Evolutionary conservation across 2,113 vertebrate genomes (phyloP).

Genomic region (Protobothrops flavoviridis): DNA sequence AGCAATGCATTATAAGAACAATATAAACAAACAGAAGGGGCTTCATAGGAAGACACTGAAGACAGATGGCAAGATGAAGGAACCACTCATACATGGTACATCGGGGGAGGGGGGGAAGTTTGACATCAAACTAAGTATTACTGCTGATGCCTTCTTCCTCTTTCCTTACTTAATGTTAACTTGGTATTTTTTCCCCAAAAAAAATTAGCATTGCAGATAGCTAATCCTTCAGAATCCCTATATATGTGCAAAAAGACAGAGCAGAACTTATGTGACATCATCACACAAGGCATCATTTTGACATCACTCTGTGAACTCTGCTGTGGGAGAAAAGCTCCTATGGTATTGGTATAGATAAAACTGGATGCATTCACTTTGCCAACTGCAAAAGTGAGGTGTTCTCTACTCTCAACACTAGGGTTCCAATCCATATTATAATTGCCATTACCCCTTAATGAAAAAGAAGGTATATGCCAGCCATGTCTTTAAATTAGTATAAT

Average conservation of each 20-base stretch:
- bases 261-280: background rate
- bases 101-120: background rate
- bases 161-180: background rate
- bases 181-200: background rate
- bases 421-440: background rate
- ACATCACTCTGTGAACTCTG: background rate
- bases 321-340: background rate
- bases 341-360: background rate
- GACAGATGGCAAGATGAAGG: background rate
- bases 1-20: background rate
- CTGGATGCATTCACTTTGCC: background rate
- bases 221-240: background rate
- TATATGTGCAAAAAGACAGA: background rate
- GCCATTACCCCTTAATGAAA: background rate
- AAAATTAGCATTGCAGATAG: background rate
- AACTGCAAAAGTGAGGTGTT: background rate
- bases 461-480: background rate
- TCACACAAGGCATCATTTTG: background rate
- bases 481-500: background rate
- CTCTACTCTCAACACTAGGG: background rate
- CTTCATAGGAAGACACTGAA: background rate
- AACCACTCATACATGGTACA: background rate
- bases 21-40: background rate
- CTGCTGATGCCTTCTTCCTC: background rate
- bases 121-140: background rate